phyloP scores from a whole-genome alignment of 1,140 invertebrate species.

The Trichonephila inaurata region DNA sequence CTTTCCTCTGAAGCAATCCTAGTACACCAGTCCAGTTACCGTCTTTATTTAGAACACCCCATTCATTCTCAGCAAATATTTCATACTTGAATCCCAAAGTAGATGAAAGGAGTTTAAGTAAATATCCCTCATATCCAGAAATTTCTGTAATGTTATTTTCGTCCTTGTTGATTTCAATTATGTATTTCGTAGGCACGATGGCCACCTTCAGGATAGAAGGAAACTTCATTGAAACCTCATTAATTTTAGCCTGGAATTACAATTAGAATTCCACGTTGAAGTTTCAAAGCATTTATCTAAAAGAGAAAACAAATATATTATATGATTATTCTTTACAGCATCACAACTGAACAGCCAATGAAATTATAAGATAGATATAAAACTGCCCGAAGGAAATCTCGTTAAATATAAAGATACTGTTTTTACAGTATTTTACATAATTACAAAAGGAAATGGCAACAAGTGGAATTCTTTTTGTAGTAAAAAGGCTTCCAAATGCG shows the following conservation, averaged over 20 bases:
- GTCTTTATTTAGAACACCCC: background rate
- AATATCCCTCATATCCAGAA: background rate
- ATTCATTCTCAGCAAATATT: background rate
- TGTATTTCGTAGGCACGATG: background rate
- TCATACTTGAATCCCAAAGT: background rate
- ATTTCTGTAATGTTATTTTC: background rate
- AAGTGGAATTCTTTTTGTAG: too few species aligned
- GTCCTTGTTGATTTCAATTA: background rate
- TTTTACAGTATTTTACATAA: too few species aligned
- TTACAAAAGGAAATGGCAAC: too few species aligned
- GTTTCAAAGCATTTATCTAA: too few species aligned
- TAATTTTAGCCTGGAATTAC: background rate
- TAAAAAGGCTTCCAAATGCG: too few species aligned
- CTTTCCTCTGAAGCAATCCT: background rate
- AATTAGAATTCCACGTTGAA: too few species aligned
- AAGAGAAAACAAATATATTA: too few species aligned
- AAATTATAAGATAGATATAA: too few species aligned
- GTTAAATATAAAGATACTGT: too few species aligned
- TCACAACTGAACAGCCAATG: too few species aligned
- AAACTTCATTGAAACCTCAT: background rate
- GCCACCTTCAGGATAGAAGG: background rate
- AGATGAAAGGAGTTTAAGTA: background rate
- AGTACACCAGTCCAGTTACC: background rate
- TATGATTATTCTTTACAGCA: too few species aligned
- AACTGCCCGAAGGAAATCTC: too few species aligned